A percentile compares a stretch with the other conserved stretches of the same genome.
phyloP scores from a whole-genome alignment of 2,113 vertebrate genomes.

The Pipa parva region DNA sequence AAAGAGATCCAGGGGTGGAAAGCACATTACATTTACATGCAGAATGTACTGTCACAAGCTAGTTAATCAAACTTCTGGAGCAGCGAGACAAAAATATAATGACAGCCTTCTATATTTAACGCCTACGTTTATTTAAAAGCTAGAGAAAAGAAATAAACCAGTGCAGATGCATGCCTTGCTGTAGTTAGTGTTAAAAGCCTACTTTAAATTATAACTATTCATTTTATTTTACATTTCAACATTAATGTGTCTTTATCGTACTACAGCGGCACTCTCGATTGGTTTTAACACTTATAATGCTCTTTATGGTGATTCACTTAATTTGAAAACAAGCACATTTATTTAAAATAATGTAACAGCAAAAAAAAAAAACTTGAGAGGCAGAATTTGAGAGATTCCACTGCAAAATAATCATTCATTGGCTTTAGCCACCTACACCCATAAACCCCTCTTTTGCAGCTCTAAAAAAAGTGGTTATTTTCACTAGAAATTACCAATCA shows the following conservation, averaged over 20 bases:
- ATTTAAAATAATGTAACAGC: not conserved
- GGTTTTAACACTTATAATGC: not conserved
- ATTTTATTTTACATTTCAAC: constrained; percentile 10
- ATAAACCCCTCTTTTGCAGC: too few relatives aligned
- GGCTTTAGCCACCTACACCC: too few relatives aligned
- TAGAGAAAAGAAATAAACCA: constrained; percentile 10
- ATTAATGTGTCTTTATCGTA: not conserved
- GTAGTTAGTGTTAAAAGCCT: constrained; percentile 3
- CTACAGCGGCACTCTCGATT: not conserved
- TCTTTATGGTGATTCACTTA: not conserved
- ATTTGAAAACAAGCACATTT: not conserved
- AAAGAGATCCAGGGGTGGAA: not conserved
- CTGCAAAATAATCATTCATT: too few relatives aligned
- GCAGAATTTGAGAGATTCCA: too few relatives aligned
- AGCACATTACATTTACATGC: not conserved
- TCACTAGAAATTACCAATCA: too few relatives aligned
- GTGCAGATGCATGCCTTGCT: constrained; percentile 13
- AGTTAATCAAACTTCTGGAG: constrained; percentile 32
- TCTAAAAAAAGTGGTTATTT: too few relatives aligned
- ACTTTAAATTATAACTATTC: constrained; percentile 1
- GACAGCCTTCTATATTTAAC: constrained; percentile 21
- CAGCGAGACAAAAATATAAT: constrained; percentile 38
- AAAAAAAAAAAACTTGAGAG: too few relatives aligned
- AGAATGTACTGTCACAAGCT: not conserved
- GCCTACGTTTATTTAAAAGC: constrained; percentile 35